These are phyloP conservation scores for Leucoma salicis DNA, from an alignment of 2,888 invertebrate species.

Conservation along the genomic window DNA sequence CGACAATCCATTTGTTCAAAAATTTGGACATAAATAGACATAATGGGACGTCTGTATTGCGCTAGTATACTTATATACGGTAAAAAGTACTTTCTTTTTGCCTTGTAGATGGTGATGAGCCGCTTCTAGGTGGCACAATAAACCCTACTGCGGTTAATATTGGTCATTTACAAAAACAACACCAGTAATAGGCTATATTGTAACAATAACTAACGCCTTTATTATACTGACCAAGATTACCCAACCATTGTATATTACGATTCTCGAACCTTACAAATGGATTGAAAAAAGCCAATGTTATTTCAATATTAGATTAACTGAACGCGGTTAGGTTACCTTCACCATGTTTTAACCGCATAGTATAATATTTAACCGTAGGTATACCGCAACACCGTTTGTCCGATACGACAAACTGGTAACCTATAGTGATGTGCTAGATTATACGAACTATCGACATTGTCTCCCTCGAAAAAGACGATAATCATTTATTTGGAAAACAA, in stretches of 20 bases:
- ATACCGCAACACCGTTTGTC: slow-evolving; percentile 75
- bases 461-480: no score
- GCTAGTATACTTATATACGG: no score
- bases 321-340: slow-evolving; percentile 60
- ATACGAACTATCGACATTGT: slow-evolving; percentile 8
- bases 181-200: slow-evolving; percentile 12
- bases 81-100: no score
- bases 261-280: slow-evolving; percentile 16
- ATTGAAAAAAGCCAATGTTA: slow-evolving; percentile 43
- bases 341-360: slow-evolving; percentile 68
- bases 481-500: no score
- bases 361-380: slow-evolving; percentile 69
- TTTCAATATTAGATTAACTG: slow-evolving; percentile 77
- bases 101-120: no score
- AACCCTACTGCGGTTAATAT: slow-evolving; percentile 5
- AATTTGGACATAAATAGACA: no score
- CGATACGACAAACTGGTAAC: slow-evolving; percentile 63
- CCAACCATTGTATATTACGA: slow-evolving; percentile 39
- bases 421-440: slow-evolving; percentile 40
- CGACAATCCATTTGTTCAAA: no score
- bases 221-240: slow-evolving; percentile 26
- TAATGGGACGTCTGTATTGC: no score
- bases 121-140: slow-evolving; percentile 7
- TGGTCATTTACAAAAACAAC: slow-evolving; percentile 17
- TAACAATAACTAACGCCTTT: no score